These are phyloP conservation scores for Drosophila murphyi DNA, from an alignment of 1,140 invertebrate species.

Conservation along the genomic window DNA sequence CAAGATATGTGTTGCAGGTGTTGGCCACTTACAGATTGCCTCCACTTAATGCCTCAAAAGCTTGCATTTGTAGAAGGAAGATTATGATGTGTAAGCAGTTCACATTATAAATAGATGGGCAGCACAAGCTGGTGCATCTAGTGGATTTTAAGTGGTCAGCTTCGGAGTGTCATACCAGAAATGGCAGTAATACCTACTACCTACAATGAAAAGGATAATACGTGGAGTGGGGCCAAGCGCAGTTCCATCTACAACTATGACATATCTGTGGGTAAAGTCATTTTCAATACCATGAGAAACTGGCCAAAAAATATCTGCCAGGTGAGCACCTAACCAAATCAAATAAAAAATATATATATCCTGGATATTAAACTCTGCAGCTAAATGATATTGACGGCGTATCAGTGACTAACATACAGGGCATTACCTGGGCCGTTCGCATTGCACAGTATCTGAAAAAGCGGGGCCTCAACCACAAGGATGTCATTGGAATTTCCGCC, in stretches of 20 bases:
- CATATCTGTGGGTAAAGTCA: constrained; percentile 57
- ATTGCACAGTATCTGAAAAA: constrained; percentile 68
- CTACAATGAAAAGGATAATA: constrained; percentile 69
- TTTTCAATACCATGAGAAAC: constrained; percentile 63
- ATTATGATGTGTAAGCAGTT: constrained; percentile 11
- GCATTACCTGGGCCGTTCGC: constrained; percentile 68
- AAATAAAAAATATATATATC: neutral
- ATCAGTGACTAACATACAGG: constrained; percentile 54
- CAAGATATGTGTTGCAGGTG: constrained; percentile 62
- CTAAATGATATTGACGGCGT: constrained; percentile 65
- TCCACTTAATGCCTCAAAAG: constrained; percentile 51
- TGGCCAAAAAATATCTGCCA: constrained; percentile 70
- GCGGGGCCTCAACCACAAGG: constrained; percentile 59
- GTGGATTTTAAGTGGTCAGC: neutral
- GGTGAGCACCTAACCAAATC: constrained; percentile 29
- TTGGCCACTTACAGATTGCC: constrained; percentile 48
- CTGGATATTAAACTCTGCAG: constrained; percentile 13
- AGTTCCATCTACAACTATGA: constrained; percentile 64
- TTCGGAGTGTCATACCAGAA: constrained; percentile 23
- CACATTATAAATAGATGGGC: constrained; percentile 55
- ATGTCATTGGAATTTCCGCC: constrained; percentile 72
- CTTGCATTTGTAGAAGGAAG: constrained; percentile 33
- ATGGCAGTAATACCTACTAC: constrained; percentile 62
- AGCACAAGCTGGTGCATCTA: constrained; percentile 30
- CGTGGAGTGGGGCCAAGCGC: constrained; percentile 67